These are phyloP conservation scores for Semicossyphus pulcher DNA, from an alignment of 2,113 vertebrate species.

Conservation along the genomic window DNA sequence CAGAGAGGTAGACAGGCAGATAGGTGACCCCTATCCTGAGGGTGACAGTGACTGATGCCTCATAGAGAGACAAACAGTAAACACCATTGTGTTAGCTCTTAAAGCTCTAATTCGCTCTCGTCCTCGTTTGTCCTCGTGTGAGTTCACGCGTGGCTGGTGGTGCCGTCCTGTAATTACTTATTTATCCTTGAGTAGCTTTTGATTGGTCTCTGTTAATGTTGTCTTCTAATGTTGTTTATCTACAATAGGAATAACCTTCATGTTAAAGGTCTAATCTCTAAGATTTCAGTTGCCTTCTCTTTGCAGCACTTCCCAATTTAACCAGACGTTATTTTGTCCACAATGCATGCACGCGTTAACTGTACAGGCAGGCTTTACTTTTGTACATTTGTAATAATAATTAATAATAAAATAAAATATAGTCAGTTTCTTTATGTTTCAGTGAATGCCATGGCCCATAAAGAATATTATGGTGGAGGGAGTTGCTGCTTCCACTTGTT, in stretches of 20 bases:
- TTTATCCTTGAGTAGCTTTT: neutral
- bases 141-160: neutral
- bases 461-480: neutral
- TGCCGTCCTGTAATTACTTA: neutral
- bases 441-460: neutral
- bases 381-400: neutral
- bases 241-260: too few species aligned
- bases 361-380: too few species aligned
- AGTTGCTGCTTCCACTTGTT: conserved; percentile 5
- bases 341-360: too few species aligned
- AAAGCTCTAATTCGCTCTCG: conserved; percentile 42
- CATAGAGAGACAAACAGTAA: conserved; percentile 4
- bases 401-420: too few species aligned
- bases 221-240: too few species aligned
- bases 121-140: conserved; percentile 11
- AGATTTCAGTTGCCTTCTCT: too few species aligned
- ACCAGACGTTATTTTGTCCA: too few species aligned
- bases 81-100: conserved; percentile 22
- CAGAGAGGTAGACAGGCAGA: conserved; percentile 31
- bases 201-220: neutral
- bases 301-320: too few species aligned
- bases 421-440: too few species aligned
- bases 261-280: too few species aligned
- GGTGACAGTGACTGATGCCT: conserved; percentile 29
- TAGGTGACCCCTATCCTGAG: conserved; percentile 23